These are phyloP conservation scores for Drosophila orena DNA, from an alignment of 1,140 invertebrate genomes.

Conservation along the genomic window DNA sequence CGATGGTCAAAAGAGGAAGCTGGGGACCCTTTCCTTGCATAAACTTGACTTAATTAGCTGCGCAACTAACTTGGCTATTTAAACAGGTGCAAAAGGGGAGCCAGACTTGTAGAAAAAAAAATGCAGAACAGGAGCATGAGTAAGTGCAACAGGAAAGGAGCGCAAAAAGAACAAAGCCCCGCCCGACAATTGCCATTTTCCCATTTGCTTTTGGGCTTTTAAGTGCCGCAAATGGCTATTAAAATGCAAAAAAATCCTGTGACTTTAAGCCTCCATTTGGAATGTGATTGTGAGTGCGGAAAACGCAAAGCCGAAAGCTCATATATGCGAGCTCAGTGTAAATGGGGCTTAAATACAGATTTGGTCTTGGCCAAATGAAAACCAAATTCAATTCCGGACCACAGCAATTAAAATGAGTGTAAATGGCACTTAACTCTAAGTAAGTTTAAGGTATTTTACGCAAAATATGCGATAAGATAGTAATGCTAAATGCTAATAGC, in stretches of 20 bases:
- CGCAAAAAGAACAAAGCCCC: constrained; percentile 3
- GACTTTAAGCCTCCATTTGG: constrained; percentile 32
- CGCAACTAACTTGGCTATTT: constrained; percentile 79
- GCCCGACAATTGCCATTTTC: constrained; percentile 50
- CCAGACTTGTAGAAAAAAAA: constrained; percentile 18
- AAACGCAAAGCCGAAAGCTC: constrained; percentile 25
- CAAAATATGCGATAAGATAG: too few species aligned
- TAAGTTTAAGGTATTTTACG: neutral
- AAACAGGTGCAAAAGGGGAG: constrained; percentile 63
- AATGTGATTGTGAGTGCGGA: constrained; percentile 10
- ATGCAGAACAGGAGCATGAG: constrained; percentile 6
- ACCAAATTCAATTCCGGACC: constrained; percentile 30
- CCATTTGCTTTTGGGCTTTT: constrained; percentile 54
- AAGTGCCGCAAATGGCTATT: constrained; percentile 57
- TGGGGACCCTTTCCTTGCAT: constrained; percentile 56
- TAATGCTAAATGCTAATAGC: too few species aligned
- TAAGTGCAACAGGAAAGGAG: constrained; percentile 4
- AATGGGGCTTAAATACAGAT: constrained; percentile 42
- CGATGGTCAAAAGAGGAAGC: constrained; percentile 5
- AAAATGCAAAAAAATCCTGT: constrained; percentile 39
- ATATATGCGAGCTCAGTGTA: constrained; percentile 34
- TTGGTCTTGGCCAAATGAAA: constrained; percentile 27
- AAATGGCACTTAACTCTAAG: constrained; percentile 24
- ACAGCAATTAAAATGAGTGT: constrained; percentile 33
- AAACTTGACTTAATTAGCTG: constrained; percentile 83